These are phyloP conservation scores for Adelphocoris suturalis DNA, from an alignment of 2,888 invertebrate genomes.

Conservation along the genomic window DNA sequence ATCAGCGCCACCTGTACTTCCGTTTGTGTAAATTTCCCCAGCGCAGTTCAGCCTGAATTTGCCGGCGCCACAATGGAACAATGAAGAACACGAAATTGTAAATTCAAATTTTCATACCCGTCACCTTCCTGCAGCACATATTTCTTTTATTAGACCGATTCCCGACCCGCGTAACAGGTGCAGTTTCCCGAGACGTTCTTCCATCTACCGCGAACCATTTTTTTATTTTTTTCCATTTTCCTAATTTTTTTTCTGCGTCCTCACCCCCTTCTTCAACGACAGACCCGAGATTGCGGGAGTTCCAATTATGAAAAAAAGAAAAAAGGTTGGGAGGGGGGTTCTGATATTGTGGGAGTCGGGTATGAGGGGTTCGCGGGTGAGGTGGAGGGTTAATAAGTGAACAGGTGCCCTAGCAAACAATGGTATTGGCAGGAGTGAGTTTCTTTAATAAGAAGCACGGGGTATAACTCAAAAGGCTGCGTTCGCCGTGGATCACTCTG, in stretches of 20 bases:
- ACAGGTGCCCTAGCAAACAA: slow-evolving; percentile 68
- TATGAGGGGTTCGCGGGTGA: background rate
- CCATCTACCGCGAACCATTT: slow-evolving; percentile 10
- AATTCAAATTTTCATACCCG: no score
- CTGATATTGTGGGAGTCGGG: slow-evolving; percentile 56
- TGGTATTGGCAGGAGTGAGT: slow-evolving; percentile 65
- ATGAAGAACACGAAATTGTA: no score
- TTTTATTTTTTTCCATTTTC: slow-evolving; percentile 19
- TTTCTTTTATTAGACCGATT: slow-evolving; percentile 41
- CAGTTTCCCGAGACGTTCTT: background rate
- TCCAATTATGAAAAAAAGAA: slow-evolving; percentile 63
- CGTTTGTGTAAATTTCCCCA: background rate
- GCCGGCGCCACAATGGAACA: no score
- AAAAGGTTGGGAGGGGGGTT: background rate
- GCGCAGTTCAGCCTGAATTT: no score
- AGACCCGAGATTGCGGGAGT: slow-evolving; percentile 11
- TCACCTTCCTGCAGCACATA: no score
- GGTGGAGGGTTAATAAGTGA: slow-evolving; percentile 62
- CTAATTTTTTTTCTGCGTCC: slow-evolving; percentile 16
- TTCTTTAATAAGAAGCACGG: slow-evolving; percentile 63
- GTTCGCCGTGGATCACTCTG: slow-evolving; percentile 47
- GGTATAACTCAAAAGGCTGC: slow-evolving; percentile 59
- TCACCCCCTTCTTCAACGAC: background rate
- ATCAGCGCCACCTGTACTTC: no score
- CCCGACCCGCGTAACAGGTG: slow-evolving; percentile 53